Base-by-base conservation (phyloP, 2,888 invertebrate species). In the Watsonalla cultraria region DNA sequence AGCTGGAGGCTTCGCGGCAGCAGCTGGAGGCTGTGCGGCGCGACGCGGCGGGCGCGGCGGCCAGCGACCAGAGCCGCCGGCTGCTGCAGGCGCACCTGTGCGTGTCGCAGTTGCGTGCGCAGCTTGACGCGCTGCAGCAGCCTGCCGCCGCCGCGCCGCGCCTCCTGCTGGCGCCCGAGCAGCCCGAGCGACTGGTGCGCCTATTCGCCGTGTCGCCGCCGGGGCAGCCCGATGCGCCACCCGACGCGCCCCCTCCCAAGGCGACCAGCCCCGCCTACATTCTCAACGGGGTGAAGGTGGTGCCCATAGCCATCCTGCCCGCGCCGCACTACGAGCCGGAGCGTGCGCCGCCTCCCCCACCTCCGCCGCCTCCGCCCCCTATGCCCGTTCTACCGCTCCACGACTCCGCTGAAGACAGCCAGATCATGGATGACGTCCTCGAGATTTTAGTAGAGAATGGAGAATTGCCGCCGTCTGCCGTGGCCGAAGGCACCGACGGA, bases 361-460 rank as follows among this genome's bases (percentile, higher is more conserved):
- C 88, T 0, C 81, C 86, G 5, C 82, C 83, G 0, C 84, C 82
- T 0, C 81, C 81, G 5, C 81, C 78, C 0, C 76, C 82, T 24
- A 78, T 79, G 42, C 82, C 82, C 8, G 79, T 81, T 45, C 70
- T 79, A 61, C 79, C 79, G 39, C 59, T 80, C 0, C 84, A 74
- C 54, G 82, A 86, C 53, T 72, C 66, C 45, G 72, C 75, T 64
- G 83, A 91, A 69, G 72, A 88, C 74, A 96, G 96, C 72, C 95
- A 96, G 78, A 95, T 95, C 53, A 95, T 97, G 72, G 97, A 97
- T 75, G 98, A 98, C 82, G 97, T 98, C 0, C 88, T 98, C 53
- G 98, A 98, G 78, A 97, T 98, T 65, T 92, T 98, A 11, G 97
- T 98, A 47, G 96, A 97, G 75, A 97, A 97, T 78, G 98, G 98